Evolutionary conservation across 2,797 vertebrate species (phyloP).

Genomic region (Lepidocolaptes lacrymiger): DNA sequence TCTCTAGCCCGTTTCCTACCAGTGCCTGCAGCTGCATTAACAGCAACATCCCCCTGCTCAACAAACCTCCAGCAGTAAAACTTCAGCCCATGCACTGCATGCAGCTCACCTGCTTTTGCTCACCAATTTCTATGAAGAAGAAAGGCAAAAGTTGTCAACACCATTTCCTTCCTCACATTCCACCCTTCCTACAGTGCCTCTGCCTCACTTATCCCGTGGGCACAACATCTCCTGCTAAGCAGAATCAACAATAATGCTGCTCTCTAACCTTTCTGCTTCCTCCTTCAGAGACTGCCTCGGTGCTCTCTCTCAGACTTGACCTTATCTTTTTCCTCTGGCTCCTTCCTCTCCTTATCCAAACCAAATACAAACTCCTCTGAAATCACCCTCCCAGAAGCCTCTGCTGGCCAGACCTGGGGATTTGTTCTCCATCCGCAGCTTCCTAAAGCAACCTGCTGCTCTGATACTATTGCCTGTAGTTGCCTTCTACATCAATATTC

Average conservation of each 20-base stretch:
- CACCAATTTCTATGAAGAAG: neutral
- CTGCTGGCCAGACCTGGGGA: neutral
- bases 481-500: neutral
- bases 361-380: neutral
- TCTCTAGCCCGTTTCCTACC: neutral
- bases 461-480: neutral
- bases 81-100: neutral
- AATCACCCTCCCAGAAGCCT: neutral
- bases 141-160: neutral
- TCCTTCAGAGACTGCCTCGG: neutral
- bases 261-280: conserved; percentile 1
- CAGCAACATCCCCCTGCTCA: neutral
- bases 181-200: neutral
- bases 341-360: neutral
- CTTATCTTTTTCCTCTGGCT: neutral
- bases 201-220: neutral
- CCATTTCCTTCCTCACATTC: neutral
- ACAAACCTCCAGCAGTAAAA: neutral
- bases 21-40: neutral
- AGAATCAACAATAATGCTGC: neutral
- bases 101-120: neutral
- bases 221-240: neutral
- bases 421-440: neutral
- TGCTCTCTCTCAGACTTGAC: neutral
- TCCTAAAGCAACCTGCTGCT: neutral